Base-by-base conservation (phyloP, 2,888 invertebrate species). In the Dorcus parallelipipedus region DNA sequence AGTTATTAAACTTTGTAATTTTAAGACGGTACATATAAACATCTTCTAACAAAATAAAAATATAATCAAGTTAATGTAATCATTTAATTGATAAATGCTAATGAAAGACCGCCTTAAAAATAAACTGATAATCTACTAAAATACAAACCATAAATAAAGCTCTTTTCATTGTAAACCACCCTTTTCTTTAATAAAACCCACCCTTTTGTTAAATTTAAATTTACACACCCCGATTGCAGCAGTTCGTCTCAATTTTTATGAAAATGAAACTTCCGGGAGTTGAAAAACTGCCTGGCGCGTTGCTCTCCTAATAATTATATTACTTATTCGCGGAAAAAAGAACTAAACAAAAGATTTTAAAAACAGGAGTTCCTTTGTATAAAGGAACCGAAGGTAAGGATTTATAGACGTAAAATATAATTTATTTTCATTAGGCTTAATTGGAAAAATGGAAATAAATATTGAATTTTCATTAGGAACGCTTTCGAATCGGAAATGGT, bases 381-480 rank as follows among this genome's bases (percentile, higher is more conserved):
- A 59, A 59, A 54, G 58, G 45, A 10, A 45, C n/a, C 14, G 47
- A 54, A 51, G 54, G 59, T 49, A 49, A 51, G 60, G 57, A 61
- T 61, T 54, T 56, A 51, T 59, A 64, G 54, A 52, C 39, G 53
- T 48, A 43, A 55, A 63, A 60, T 63, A 65, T 64, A 71, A 73
- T 73, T 72, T 74, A 73, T 75, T 73, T 73, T 74, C 73, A 74
- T 75, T 74, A 74, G 66, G 59, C 61, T 64, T 73, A 74, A 75
- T 74, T 73, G 71, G 61, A 63, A 65, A 64, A 66, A 68, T 65
- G 65, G 66, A 67, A 67, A 69, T 64, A 66, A 66, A 64, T 67
- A 68, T 69, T 67, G 68, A 67, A 67, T 67, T 69, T 67, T 67
- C 67, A 66, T 69, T 69, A 68, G 60, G 59, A 55, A 42, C 55